Evolutionary conservation across 1,140 invertebrate species (phyloP).

Genomic region (Ceratosolen fusciceps): DNA sequence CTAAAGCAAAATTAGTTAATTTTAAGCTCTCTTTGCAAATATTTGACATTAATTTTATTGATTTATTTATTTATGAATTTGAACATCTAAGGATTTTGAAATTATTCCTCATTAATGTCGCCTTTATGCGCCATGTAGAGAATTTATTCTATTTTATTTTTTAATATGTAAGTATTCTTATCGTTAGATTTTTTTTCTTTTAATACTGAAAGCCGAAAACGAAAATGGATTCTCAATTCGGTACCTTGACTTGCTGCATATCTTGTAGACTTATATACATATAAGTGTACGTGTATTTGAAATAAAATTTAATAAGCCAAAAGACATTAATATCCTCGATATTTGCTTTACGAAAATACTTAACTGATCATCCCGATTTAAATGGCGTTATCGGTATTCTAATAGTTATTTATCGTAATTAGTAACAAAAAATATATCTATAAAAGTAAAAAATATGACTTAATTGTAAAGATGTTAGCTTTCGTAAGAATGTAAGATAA

Average conservation of each 20-base stretch:
- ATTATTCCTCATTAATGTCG: not conserved
- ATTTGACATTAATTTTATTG: not conserved
- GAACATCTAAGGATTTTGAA: not conserved
- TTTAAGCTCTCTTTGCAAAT: slow-evolving; percentile 34
- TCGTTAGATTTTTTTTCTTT: too few relatives aligned
- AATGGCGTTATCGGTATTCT: too few relatives aligned
- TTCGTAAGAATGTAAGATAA: slow-evolving; percentile 7
- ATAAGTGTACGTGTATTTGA: slow-evolving; percentile 13
- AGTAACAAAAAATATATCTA: slow-evolving; percentile 18
- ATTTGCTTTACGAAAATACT: slow-evolving; percentile 28
- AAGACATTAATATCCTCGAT: slow-evolving; percentile 35
- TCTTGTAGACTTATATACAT: not conserved
- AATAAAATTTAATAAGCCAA: slow-evolving; percentile 31
- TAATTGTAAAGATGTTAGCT: not conserved
- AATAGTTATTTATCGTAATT: slow-evolving; percentile 4
- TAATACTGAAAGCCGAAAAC: slow-evolving; percentile 15
- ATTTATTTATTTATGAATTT: not conserved
- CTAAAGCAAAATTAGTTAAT: slow-evolving; percentile 30
- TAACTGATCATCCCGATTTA: not conserved
- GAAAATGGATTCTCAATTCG: slow-evolving; percentile 4
- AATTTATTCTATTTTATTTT: slow-evolving; percentile 43
- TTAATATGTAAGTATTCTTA: not conserved
- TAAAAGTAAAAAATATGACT: slow-evolving; percentile 8
- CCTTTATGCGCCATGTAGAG: slow-evolving; percentile 48
- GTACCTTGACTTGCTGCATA: slow-evolving; percentile 28